These are phyloP conservation scores for Odocoileus virginianus DNA, from an alignment of 2,113 vertebrate genomes.

Conservation along the genomic window DNA sequence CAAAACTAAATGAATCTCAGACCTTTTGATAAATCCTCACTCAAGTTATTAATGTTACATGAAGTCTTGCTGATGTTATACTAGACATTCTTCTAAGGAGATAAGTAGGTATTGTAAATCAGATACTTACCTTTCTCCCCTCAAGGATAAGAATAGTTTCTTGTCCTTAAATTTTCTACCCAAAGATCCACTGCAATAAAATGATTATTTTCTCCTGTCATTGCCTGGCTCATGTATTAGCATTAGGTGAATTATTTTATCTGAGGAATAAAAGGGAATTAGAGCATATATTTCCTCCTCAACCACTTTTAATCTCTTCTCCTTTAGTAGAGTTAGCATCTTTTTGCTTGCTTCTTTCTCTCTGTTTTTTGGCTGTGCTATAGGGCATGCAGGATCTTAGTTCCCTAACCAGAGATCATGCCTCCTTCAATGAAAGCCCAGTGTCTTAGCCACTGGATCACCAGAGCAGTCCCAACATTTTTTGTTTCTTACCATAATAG, in stretches of 20 bases:
- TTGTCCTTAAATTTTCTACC: not conserved
- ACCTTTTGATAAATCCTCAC: not conserved
- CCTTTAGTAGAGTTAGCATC: constrained; percentile 36
- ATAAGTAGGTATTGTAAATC: not conserved
- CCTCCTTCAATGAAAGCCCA: not conserved
- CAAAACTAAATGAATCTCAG: not conserved
- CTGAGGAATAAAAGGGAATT: constrained; percentile 6
- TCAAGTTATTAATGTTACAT: not conserved
- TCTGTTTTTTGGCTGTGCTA: not conserved
- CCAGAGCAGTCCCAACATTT: not conserved
- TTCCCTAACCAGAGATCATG: not conserved
- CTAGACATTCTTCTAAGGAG: not conserved
- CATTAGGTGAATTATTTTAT: constrained; percentile 28
- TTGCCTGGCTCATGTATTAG: not conserved
- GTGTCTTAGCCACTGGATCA: not conserved
- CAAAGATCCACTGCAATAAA: not conserved
- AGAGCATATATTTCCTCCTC: constrained; percentile 17
- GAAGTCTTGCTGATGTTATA: not conserved
- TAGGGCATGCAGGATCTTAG: not conserved
- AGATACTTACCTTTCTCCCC: not conserved
- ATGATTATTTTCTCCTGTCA: constrained; percentile 51
- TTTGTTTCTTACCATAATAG: constrained; percentile 40
- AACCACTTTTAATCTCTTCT: not conserved
- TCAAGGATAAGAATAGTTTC: not conserved
- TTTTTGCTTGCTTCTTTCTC: not conserved